Base-by-base conservation (phyloP, 2,888 invertebrate genomes). In the Fragum fragum region DNA sequence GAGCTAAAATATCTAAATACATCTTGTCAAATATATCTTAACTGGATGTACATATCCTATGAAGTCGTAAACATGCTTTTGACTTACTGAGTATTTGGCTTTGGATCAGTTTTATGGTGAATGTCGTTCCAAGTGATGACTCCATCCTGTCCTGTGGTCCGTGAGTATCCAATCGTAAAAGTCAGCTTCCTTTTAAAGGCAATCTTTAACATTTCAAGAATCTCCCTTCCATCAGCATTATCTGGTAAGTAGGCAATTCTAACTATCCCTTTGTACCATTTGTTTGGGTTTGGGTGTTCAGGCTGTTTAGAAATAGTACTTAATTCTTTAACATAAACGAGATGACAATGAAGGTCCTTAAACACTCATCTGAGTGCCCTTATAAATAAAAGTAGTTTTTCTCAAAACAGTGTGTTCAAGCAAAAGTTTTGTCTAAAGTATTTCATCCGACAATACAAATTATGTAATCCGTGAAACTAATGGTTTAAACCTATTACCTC, bases 81-180 rank as follows among this genome's bases (percentile, higher is more conserved):
- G n/a, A 47, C 73, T 68, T 59, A 78, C 78, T 57, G 66, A 29
- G 47, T 23, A 52, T 73, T 18, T 42, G 78, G 78, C 23, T 55
- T 26, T 9, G 79, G 76, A 3, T 53, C 80, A 0, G 91, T 91
- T 89, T 93, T 93, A 61, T 91, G 91, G 68, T 91, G 91, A 28
- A 91, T 89, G 76, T 90, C 91, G 70, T 89, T 90, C 89, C 92
- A 93, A 0, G 88, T 89, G 16, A 92, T 87, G 0, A 89, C 89
- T 39, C 89, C 88, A 6, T 91, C 86, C 21, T 79, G 73, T 0
- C 92, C 92, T 47, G 91, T 92, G 16, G 91, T 92, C 21, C 79
- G 74, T 6, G 93, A 92, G 1, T 63, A 68, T 16, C 92, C 92
- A 68, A 93, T 86, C 5, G 92, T 92, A 77, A 93, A 93, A 6